These are phyloP conservation scores for Melipona beecheii DNA, from an alignment of 2,888 invertebrate genomes.

Conservation along the genomic window DNA sequence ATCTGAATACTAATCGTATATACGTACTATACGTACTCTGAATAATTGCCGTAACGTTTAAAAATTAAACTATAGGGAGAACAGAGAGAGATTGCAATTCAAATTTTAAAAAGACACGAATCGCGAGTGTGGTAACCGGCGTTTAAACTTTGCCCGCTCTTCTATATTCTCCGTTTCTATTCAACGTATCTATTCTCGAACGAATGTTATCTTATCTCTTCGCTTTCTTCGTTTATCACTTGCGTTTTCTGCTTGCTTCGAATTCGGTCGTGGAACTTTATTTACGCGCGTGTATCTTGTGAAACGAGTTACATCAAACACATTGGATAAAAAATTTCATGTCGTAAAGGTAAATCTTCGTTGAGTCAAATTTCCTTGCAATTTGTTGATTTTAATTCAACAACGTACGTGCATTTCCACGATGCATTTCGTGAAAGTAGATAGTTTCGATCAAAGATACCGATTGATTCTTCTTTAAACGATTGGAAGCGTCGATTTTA, in stretches of 20 bases:
- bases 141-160: background rate
- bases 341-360: background rate
- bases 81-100: background rate
- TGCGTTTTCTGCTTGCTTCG: background rate
- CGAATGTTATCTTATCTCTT: constrained; percentile 15
- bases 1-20: background rate
- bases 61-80: background rate
- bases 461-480: background rate
- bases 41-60: background rate
- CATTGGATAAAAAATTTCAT: background rate
- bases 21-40: background rate
- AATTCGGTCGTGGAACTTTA: background rate
- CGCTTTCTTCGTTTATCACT: constrained; percentile 2
- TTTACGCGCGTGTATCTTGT: background rate
- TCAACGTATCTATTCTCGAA: background rate
- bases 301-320: background rate
- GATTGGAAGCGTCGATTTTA: background rate
- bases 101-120: background rate
- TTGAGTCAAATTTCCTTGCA: background rate
- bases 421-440: background rate
- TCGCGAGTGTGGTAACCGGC: too few relatives aligned
- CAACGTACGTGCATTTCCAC: background rate
- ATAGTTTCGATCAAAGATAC: background rate
- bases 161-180: background rate
- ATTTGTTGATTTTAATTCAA: background rate